Conservation (phyloP, 2,797 vertebrate genomes). For the Mormyrops boulengeri region DNA sequence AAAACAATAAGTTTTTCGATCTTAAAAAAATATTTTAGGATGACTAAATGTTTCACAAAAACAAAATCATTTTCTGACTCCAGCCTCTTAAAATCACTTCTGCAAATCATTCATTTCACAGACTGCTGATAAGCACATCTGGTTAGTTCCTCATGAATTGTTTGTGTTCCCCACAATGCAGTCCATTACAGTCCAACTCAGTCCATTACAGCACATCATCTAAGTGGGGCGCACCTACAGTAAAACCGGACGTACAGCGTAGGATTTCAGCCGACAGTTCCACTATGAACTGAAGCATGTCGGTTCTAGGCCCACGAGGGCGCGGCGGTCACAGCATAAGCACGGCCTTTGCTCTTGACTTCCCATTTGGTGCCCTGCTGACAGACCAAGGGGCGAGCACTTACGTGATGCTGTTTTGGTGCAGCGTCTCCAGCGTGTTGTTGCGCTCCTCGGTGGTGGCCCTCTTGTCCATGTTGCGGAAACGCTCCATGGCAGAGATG, state of each 20-base stretch:
- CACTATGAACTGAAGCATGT: neutral
- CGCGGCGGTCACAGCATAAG: neutral
- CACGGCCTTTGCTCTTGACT: neutral
- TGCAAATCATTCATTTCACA: neutral
- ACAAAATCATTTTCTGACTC: neutral
- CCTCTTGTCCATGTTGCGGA: constrained; percentile 98
- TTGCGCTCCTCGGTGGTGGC: constrained; percentile 94
- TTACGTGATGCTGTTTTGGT: constrained; percentile 97
- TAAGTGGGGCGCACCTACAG: neutral
- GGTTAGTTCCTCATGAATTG: neutral
- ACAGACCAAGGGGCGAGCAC: neutral
- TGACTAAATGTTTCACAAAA: neutral
- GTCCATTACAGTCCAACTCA: neutral
- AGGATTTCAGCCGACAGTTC: neutral
- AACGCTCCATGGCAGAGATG: constrained; percentile 97
- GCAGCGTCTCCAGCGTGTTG: constrained; percentile 83
- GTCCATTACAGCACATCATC: neutral
- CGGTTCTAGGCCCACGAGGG: neutral
- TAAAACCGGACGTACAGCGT: neutral
- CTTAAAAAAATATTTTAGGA: neutral
- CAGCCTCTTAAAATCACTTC: neutral
- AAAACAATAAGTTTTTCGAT: neutral
- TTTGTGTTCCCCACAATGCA: neutral
- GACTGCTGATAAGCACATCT: neutral
- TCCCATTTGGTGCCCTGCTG: neutral